A percentile compares a stretch with the other conserved stretches of the same genome.
phyloP scores from a whole-genome alignment of 2,888 invertebrate genomes.

The Ypsolopha scabrella region DNA sequence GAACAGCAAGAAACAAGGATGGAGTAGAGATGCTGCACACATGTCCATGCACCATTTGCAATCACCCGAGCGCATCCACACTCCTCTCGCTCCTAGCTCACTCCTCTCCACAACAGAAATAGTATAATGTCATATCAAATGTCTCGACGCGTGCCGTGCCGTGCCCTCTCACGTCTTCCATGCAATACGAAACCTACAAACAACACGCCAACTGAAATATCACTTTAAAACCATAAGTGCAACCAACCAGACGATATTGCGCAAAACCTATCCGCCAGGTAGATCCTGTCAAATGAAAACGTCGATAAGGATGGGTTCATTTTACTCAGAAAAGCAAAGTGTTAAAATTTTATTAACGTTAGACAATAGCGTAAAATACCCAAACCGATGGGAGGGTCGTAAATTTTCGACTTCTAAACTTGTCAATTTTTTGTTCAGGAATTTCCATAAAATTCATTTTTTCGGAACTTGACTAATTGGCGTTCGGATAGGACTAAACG shows the following conservation, averaged over 20 bases:
- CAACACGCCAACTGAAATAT: slow-evolving; percentile 4
- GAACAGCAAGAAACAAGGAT: not conserved
- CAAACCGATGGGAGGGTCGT: slow-evolving; percentile 39
- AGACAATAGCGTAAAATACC: slow-evolving; percentile 46
- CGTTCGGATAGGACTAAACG: slow-evolving; percentile 34
- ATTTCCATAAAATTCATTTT: slow-evolving; percentile 44
- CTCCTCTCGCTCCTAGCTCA: not conserved
- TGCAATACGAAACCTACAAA: slow-evolving; percentile 1
- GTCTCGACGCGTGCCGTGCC: slow-evolving; percentile 38
- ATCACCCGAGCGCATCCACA: slow-evolving; percentile 44
- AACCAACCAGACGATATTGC: not conserved
- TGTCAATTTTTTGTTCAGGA: slow-evolving; percentile 44
- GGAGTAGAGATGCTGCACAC: slow-evolving; percentile 23
- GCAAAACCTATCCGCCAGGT: not conserved
- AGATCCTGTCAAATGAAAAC: slow-evolving; percentile 2
- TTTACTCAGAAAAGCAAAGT: slow-evolving; percentile 24
- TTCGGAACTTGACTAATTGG: slow-evolving; percentile 59
- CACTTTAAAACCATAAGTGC: not conserved
- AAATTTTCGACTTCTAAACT: slow-evolving; percentile 43
- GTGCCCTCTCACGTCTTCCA: slow-evolving; percentile 11
- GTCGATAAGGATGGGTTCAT: slow-evolving; percentile 2
- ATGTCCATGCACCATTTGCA: slow-evolving; percentile 64
- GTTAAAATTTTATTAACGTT: slow-evolving; percentile 55
- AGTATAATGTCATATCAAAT: slow-evolving; percentile 64
- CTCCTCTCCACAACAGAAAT: slow-evolving; percentile 39